Conservation (phyloP, 2,797 vertebrate species). For the Babyrousa celebensis region DNA sequence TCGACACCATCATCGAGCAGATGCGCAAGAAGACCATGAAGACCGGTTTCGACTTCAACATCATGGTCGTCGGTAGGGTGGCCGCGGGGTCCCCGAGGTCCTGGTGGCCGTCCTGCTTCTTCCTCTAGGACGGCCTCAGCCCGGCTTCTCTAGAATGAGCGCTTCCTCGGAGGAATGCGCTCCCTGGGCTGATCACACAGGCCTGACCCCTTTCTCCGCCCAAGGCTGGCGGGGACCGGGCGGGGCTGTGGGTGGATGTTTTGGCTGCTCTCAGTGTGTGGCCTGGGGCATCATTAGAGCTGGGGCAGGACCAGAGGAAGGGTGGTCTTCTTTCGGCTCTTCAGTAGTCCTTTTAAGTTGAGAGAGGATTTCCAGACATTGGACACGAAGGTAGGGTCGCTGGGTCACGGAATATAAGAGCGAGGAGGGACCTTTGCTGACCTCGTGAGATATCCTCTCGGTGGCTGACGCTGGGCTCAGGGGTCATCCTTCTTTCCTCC, state of each 20-base stretch:
- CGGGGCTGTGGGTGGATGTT: neutral
- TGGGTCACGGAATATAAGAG: neutral
- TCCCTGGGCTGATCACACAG: neutral
- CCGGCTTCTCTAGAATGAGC: slow-evolving; percentile 17
- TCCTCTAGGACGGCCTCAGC: neutral
- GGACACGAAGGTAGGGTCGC: neutral
- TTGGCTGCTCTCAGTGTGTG: neutral
- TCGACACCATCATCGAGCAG: slow-evolving; percentile 99
- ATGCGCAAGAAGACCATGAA: slow-evolving; percentile 99
- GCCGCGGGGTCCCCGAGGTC: neutral
- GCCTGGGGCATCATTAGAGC: neutral
- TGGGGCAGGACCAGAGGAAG: neutral
- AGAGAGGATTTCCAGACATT: neutral
- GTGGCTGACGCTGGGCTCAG: neutral
- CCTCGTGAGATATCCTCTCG: neutral
- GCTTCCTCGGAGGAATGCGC: slow-evolving; percentile 3
- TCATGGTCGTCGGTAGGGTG: slow-evolving; percentile 98
- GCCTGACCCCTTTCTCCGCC: neutral
- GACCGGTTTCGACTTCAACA: slow-evolving; percentile 98
- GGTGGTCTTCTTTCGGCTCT: neutral
- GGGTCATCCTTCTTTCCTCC: neutral
- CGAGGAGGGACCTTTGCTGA: neutral
- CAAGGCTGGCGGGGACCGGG: neutral
- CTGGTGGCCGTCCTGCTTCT: neutral
- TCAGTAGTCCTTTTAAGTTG: neutral